Percentiles rank a stretch among this genome's conserved stretches.
phyloP scores from a whole-genome alignment of 2,888 invertebrate genomes.

The Emmelina monodactyla region DNA sequence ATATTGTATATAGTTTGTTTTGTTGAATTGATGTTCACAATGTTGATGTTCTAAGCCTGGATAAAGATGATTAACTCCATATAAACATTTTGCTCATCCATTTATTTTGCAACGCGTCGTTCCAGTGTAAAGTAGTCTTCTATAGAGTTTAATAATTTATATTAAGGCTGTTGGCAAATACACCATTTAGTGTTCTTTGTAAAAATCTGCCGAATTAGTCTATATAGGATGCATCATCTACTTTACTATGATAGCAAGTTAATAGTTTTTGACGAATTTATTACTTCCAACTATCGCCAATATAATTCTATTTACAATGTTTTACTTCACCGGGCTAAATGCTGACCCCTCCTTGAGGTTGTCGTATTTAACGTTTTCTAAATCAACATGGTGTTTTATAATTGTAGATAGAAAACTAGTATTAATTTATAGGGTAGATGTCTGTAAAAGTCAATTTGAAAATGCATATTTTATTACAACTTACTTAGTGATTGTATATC shows the following conservation, averaged over 20 bases:
- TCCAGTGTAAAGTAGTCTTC: no score
- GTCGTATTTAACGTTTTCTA: constrained; percentile 22
- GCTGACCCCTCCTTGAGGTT: constrained; percentile 25
- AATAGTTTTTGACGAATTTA: constrained; percentile 47
- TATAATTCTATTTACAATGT: constrained; percentile 36
- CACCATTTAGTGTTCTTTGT: constrained; percentile 55
- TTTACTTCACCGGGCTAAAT: constrained; percentile 29
- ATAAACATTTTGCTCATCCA: no score
- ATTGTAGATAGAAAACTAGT: constrained; percentile 32
- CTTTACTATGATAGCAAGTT: constrained; percentile 27
- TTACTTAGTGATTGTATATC: constrained; percentile 17
- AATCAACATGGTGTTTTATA: constrained; percentile 33
- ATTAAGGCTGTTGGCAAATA: not conserved
- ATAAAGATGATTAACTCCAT: constrained; percentile 28
- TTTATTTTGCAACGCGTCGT: no score
- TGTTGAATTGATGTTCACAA: constrained; percentile 52
- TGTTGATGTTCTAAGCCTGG: constrained; percentile 50
- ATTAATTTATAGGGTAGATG: constrained; percentile 42
- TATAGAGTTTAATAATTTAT: not conserved
- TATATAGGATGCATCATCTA: constrained; percentile 42
- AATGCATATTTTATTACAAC: constrained; percentile 32
- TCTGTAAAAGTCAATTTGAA: constrained; percentile 45
- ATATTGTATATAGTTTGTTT: constrained; percentile 49
- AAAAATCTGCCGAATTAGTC: constrained; percentile 57
- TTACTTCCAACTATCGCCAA: constrained; percentile 33